Evolutionary conservation across 2,797 vertebrate species (phyloP), one percentile per base, ranked within the genome.

Genomic region (Rachycentron canadum): DNA sequence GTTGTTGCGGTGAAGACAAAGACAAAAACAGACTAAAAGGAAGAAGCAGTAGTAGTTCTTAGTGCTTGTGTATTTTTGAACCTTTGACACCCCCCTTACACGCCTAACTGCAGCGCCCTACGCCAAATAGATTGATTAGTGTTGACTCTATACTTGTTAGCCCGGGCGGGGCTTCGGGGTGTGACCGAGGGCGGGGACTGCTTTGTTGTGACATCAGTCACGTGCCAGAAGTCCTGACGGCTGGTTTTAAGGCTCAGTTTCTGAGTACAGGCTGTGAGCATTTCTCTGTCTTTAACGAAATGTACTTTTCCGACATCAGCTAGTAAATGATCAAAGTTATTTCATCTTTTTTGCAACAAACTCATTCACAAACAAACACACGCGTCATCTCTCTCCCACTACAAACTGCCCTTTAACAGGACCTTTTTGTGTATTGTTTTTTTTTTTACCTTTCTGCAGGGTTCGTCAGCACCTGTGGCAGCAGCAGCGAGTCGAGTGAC

Each of bases 401-500:
- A 56, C 4, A 0, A 11, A 25, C 8, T 32, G 30, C 53, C 0
- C 57, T 61, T 49, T 64, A 60, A 84, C 61, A 3, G 8, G 25
- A 40, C 10, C 28, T 40, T 4, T 30, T 1, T 52, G 3, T 57
- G n/a, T n/a, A n/a, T 2, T 16, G 4, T 7, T 19, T 7, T 25
- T 4, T 53, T 19, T 45, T 41, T 14, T 38, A 16, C 32, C 5
- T 57, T 3, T 41, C 59, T 62, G 45, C 86, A 91, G 89, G 81
- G 63, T 92, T 86, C 64, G 12, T 78, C 85, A 76, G 80, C 77
- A 87, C 83, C 89, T 87, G 89, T 79, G 86, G 84, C 91, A 81
- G 81, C 88, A 88, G 72, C 84, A 90, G 89, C 69, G 77, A 93
- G 82, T 89, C 34, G 70, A 90, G 82, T 87, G 79, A 89, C 79